Percentiles rank a stretch among this genome's conserved stretches.
These are phyloP conservation scores for Calypte anna DNA, from an alignment of 2,113 vertebrate species.

Conservation along the genomic window DNA sequence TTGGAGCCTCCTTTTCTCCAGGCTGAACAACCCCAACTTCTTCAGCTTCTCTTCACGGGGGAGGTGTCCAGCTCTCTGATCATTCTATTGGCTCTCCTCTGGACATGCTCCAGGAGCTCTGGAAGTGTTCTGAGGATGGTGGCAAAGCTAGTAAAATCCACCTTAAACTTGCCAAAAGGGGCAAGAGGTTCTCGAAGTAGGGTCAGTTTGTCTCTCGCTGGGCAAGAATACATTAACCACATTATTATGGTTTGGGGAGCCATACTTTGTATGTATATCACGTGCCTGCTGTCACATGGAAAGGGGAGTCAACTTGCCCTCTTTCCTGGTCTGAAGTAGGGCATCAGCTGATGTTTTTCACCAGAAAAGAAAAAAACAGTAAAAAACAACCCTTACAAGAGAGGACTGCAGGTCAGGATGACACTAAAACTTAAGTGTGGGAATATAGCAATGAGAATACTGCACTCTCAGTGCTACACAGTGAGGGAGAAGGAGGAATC, in stretches of 20 bases:
- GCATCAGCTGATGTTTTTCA: neutral
- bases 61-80: no score
- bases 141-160: neutral
- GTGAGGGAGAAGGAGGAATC: neutral
- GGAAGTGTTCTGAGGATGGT: neutral
- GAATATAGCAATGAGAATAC: constrained; percentile 1
- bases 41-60: no score
- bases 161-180: rapidly evolving
- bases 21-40: no score
- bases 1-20: no score
- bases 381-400: neutral
- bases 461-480: neutral
- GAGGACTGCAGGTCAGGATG: neutral
- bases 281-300: neutral
- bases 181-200: neutral
- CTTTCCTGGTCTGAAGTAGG: neutral
- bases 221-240: neutral
- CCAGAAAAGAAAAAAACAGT: neutral
- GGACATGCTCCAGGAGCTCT: no score
- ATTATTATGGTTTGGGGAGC: neutral
- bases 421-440: constrained; percentile 8
- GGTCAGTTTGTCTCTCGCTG: neutral
- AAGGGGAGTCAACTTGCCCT: neutral
- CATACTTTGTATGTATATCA: neutral
- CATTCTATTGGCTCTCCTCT: no score